phyloP scores from a whole-genome alignment of 2,113 vertebrate genomes.

The Nothoprocta perdicaria region DNA sequence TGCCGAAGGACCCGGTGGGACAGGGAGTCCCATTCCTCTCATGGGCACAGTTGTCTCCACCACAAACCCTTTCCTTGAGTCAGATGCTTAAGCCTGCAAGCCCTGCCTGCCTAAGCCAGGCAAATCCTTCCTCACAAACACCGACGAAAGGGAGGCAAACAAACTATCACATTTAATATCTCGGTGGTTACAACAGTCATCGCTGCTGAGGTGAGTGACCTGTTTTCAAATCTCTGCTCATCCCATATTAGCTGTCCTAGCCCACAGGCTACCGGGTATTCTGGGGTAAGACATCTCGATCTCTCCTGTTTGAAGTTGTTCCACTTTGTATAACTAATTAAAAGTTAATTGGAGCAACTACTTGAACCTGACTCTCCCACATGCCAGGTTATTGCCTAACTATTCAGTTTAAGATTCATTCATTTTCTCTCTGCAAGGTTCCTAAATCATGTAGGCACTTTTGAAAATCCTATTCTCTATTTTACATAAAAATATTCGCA shows the following conservation, averaged over 20 bases:
- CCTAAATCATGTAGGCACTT: constrained; percentile 30
- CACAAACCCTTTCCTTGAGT: constrained; percentile 28
- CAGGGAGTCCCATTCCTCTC: neutral
- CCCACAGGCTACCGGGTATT: constrained; percentile 60
- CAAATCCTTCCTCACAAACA: constrained; percentile 52
- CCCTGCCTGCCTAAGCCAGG: constrained; percentile 7
- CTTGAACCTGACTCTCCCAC: constrained; percentile 64
- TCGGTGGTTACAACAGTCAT: constrained; percentile 65
- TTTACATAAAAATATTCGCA: constrained; percentile 18
- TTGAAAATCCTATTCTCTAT: constrained; percentile 5
- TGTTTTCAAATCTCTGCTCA: constrained; percentile 50
- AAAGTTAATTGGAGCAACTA: constrained; percentile 65
- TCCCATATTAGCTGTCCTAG: constrained; percentile 41
- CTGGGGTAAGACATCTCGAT: constrained; percentile 41
- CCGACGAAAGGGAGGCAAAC: constrained; percentile 32
- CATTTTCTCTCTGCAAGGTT: constrained; percentile 26
- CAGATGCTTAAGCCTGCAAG: constrained; percentile 16
- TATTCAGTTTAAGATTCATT: constrained; percentile 20
- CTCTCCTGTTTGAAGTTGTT: constrained; percentile 69
- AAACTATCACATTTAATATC: constrained; percentile 66
- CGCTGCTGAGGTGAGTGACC: constrained; percentile 56
- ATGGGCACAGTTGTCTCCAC: neutral
- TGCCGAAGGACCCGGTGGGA: neutral
- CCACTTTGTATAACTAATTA: constrained; percentile 73
- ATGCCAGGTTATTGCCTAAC: constrained; percentile 61